These are phyloP conservation scores for Lamellibrachia luymesi DNA, from an alignment of 1,140 invertebrate species.

Conservation along the genomic window DNA sequence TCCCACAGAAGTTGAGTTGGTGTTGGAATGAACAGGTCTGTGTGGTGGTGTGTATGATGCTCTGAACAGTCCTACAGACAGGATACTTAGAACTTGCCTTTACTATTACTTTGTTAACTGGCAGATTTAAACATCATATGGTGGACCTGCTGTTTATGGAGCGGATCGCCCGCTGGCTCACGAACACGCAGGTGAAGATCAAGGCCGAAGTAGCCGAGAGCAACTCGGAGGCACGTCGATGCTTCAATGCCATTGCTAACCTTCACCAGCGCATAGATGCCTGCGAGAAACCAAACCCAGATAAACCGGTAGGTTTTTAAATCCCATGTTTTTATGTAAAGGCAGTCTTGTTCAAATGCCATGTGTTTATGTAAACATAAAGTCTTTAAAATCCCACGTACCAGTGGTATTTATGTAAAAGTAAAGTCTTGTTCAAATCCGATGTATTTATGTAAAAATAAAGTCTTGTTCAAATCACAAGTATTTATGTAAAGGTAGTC, in stretches of 20 bases:
- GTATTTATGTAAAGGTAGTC: too few relatives aligned
- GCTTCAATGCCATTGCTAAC: conserved; percentile 41
- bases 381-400: not conserved
- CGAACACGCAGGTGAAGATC: conserved; percentile 57
- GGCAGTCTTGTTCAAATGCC: too few relatives aligned
- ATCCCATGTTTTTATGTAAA: too few relatives aligned
- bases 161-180: conserved; percentile 52
- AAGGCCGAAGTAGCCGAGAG: conserved; percentile 54
- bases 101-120: not conserved
- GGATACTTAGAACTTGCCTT: not conserved
- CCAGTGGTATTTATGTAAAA: not conserved
- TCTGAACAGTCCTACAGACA: not conserved
- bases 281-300: conserved; percentile 50
- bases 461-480: too few relatives aligned
- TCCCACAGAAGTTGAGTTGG: too few relatives aligned
- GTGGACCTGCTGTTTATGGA: conserved; percentile 57
- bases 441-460: too few relatives aligned
- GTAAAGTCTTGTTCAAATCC: too few relatives aligned
- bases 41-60: not conserved
- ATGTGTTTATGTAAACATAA: too few relatives aligned
- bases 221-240: conserved; percentile 48
- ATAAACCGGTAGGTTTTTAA: conserved; percentile 48
- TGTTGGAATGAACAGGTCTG: not conserved
- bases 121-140: conserved; percentile 56
- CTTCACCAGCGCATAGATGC: conserved; percentile 49